Evolutionary conservation across 2,888 invertebrate genomes (phyloP).

Genomic region (Eristalis intricaria): DNA sequence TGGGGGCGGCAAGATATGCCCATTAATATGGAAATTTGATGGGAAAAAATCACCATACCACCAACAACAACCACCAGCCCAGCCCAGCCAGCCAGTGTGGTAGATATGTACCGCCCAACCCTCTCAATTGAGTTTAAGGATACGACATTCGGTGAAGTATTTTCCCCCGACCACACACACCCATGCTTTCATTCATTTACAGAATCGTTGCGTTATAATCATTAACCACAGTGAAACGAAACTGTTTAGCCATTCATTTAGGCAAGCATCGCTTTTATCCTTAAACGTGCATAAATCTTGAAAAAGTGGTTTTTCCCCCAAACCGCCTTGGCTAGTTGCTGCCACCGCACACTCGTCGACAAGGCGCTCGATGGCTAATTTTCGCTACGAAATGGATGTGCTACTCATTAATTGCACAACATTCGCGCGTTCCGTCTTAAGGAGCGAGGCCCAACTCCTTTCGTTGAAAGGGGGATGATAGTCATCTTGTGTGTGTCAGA

Average conservation of each 20-base stretch:
- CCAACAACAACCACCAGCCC: not conserved
- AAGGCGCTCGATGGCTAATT: conserved; percentile 55
- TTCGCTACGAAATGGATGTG: conserved; percentile 62
- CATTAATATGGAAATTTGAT: conserved; percentile 73
- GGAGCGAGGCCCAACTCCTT: conserved; percentile 8
- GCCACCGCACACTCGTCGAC: not conserved
- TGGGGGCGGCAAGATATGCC: conserved; percentile 62
- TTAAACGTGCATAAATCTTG: conserved; percentile 71
- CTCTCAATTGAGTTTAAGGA: conserved; percentile 29
- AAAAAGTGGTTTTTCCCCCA: conserved; percentile 60
- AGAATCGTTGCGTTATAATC: conserved; percentile 69
- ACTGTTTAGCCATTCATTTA: conserved; percentile 70
- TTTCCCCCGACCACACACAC: not conserved
- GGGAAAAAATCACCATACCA: conserved; percentile 68
- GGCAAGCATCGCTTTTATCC: conserved; percentile 62
- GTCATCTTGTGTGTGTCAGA: conserved; percentile 37
- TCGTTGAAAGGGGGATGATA: not conserved
- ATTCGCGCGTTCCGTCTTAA: not conserved
- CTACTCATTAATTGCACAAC: conserved; percentile 71
- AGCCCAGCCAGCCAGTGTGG: too few species aligned
- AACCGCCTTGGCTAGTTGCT: not conserved
- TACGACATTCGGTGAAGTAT: conserved; percentile 1
- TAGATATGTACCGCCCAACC: not conserved
- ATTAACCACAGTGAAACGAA: conserved; percentile 64
- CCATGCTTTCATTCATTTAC: not conserved